Conservation (phyloP, 2,797 vertebrate species). For the Tragopan temminckii region DNA sequence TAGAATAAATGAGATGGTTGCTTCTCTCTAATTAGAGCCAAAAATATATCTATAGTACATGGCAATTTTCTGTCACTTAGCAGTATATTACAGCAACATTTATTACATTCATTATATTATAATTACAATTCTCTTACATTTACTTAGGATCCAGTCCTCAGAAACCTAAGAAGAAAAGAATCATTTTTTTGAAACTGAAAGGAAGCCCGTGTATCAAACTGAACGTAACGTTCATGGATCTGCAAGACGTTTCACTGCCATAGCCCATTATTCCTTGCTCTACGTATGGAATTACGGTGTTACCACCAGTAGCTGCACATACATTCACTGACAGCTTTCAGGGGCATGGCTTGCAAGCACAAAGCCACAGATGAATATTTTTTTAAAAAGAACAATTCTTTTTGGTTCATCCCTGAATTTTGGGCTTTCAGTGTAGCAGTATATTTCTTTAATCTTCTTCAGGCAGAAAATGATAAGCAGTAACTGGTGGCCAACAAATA, state of each 20-base stretch:
- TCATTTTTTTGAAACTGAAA: not conserved
- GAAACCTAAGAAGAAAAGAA: conserved; percentile 4
- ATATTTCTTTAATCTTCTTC: not conserved
- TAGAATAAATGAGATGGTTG: conserved; percentile 65
- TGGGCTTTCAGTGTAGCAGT: accelerated
- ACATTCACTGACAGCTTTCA: not conserved
- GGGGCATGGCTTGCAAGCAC: not conserved
- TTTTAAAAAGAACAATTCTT: not conserved
- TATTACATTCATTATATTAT: conserved; percentile 54
- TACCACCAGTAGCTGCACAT: not conserved
- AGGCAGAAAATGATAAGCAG: not conserved
- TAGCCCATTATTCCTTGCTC: not conserved
- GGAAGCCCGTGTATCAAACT: not conserved
- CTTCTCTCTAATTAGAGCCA: conserved; percentile 70
- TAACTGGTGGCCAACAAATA: not conserved
- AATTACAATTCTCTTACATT: conserved; percentile 53
- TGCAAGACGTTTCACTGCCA: not conserved
- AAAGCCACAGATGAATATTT: not conserved
- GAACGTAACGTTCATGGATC: not conserved
- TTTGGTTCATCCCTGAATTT: not conserved
- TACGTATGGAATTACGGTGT: not conserved
- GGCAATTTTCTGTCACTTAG: conserved; percentile 70
- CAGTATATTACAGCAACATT: conserved; percentile 36
- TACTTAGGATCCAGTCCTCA: not conserved
- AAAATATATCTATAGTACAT: conserved; percentile 46